Conservation (phyloP, 1,140 invertebrate genomes). For the Musca domestica region DNA sequence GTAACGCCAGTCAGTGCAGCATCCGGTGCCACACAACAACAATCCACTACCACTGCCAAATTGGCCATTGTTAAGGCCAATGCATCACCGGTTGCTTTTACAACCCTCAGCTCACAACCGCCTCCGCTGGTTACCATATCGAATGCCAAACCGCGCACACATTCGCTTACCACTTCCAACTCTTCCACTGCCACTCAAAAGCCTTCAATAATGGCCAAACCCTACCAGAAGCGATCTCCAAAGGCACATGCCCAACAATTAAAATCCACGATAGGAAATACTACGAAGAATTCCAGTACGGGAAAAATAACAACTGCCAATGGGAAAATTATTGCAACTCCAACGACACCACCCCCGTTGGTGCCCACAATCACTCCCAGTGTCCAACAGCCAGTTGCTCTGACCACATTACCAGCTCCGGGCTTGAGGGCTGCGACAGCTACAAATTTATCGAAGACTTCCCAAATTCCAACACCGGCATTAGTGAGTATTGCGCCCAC, state of each 20-base stretch:
- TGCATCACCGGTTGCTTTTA: conserved; percentile 18
- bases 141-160: conserved; percentile 21
- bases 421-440: conserved; percentile 32
- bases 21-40: conserved; percentile 26
- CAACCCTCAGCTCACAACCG: conserved; percentile 35
- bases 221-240: conserved; percentile 38
- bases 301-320: conserved; percentile 24
- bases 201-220: conserved; percentile 35
- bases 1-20: conserved; percentile 8
- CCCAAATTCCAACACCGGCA: conserved; percentile 7
- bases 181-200: conserved; percentile 5
- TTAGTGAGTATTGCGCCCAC: conserved; percentile 13
- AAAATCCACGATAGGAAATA: conserved; percentile 14
- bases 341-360: conserved; percentile 46
- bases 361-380: conserved; percentile 35
- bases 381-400: not conserved
- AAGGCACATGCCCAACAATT: conserved; percentile 13
- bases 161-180: conserved; percentile 14
- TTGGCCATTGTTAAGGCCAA: conserved; percentile 32
- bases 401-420: conserved; percentile 26
- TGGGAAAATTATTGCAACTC: conserved; percentile 42
- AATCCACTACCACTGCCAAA: conserved; percentile 33
- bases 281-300: not conserved
- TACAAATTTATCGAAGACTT: not conserved
- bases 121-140: conserved; percentile 50